phyloP scores from a whole-genome alignment of 2,888 invertebrate genomes.

The Maniola hyperantus region DNA sequence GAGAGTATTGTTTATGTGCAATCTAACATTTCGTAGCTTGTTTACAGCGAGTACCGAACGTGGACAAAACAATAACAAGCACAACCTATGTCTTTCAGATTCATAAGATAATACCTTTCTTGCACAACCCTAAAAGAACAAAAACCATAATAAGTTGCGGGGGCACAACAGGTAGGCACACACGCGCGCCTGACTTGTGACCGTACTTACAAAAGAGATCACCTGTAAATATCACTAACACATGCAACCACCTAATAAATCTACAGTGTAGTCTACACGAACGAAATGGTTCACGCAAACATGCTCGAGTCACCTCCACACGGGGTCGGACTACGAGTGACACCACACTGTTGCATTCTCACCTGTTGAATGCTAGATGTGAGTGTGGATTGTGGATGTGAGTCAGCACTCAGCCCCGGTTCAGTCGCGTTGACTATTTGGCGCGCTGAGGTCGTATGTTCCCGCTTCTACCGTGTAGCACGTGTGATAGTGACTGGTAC shows the following conservation, averaged over 20 bases:
- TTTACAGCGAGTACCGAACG: slow-evolving; percentile 46
- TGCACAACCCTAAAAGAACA: slow-evolving; percentile 68
- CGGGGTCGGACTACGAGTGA: slow-evolving; percentile 67
- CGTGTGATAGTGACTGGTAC: slow-evolving; percentile 63
- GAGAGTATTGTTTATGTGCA: no score
- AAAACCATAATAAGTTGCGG: slow-evolving; percentile 67
- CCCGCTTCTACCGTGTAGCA: slow-evolving; percentile 23
- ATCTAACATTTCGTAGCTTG: slow-evolving; percentile 38
- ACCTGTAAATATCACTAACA: slow-evolving; percentile 63
- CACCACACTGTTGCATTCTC: slow-evolving; percentile 76
- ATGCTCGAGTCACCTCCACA: slow-evolving; percentile 67
- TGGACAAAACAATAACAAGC: slow-evolving; percentile 53
- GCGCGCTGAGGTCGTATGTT: slow-evolving; percentile 72
- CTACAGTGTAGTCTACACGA: slow-evolving; percentile 63
- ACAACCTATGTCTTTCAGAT: slow-evolving; percentile 52
- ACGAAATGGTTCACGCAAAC: slow-evolving; percentile 71
- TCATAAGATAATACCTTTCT: slow-evolving; percentile 57
- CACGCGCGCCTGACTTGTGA: slow-evolving; percentile 72
- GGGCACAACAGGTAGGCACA: slow-evolving; percentile 77
- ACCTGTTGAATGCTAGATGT: slow-evolving; percentile 70
- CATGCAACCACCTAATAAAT: slow-evolving; percentile 60
- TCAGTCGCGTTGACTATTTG: slow-evolving; percentile 76
- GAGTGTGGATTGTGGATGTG: slow-evolving; percentile 65
- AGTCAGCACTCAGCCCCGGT: slow-evolving; percentile 55
- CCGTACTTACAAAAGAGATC: slow-evolving; percentile 68